Evolutionary conservation across 2,113 vertebrate genomes (phyloP).

Genomic region (Pitta sordida): DNA sequence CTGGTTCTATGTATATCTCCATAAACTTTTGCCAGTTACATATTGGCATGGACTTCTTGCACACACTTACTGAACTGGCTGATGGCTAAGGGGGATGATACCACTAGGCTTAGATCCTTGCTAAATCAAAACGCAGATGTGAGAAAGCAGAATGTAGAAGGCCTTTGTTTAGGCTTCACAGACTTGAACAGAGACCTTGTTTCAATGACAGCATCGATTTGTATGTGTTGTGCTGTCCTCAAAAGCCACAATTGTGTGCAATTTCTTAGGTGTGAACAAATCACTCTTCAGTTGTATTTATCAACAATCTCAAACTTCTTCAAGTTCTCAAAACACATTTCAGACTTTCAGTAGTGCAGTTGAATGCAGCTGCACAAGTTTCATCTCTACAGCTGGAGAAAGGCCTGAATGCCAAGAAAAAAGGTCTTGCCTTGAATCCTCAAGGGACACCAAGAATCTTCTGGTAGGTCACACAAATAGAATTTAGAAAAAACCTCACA

Average conservation of each 20-base stretch:
- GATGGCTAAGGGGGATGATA: neutral
- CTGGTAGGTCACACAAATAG: neutral
- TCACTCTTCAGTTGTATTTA: neutral
- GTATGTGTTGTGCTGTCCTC: accelerated
- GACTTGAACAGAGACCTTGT: neutral
- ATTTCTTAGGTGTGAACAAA: neutral
- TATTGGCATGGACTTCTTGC: neutral
- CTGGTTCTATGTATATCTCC: neutral
- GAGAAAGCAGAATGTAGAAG: neutral
- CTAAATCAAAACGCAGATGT: neutral
- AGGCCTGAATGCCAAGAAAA: neutral
- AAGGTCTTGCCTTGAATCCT: neutral
- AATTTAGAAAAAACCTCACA: neutral
- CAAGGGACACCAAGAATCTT: neutral
- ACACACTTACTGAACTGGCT: neutral
- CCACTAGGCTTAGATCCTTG: neutral
- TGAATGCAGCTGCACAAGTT: neutral
- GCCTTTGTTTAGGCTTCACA: neutral
- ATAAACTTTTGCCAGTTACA: accelerated
- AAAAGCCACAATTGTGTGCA: neutral
- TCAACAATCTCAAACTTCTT: neutral
- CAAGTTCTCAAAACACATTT: neutral
- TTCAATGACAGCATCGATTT: neutral
- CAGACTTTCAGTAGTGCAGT: neutral
- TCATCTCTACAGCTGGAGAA: neutral